Conservation (phyloP, 2,113 vertebrate genomes). For the Pycnonotus jocosus region DNA sequence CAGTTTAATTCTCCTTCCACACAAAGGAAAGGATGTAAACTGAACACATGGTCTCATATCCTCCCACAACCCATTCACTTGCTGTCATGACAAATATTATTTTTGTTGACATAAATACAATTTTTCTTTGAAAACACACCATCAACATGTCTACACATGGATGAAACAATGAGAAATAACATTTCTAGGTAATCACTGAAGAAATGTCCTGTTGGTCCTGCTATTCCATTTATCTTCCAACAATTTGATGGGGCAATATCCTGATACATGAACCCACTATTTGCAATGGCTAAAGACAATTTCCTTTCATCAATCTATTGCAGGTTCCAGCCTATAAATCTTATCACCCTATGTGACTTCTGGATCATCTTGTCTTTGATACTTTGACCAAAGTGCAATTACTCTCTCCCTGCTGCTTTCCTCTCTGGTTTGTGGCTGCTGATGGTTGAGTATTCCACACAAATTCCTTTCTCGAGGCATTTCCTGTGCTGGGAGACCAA, state of each 20-base stretch:
- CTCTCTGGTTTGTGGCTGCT: neutral
- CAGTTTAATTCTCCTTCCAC: neutral
- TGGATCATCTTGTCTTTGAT: neutral
- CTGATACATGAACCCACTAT: neutral
- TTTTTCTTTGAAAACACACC: neutral
- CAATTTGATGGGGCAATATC: neutral
- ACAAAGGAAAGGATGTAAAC: neutral
- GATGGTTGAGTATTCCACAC: neutral
- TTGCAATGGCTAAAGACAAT: neutral
- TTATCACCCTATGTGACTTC: neutral
- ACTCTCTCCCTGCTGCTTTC: neutral
- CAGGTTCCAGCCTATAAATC: neutral
- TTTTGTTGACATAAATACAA: neutral
- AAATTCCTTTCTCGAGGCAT: neutral
- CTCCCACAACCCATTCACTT: neutral
- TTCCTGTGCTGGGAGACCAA: fast-evolving
- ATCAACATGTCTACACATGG: neutral
- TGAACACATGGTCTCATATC: neutral
- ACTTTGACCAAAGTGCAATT: neutral
- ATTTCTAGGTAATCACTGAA: neutral
- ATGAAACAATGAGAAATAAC: neutral
- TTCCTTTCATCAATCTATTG: neutral
- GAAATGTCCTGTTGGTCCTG: neutral
- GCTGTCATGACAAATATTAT: neutral
- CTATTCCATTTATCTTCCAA: neutral